Base-by-base conservation (phyloP, 2,888 invertebrate species). In the Zele albiditarsus region DNA sequence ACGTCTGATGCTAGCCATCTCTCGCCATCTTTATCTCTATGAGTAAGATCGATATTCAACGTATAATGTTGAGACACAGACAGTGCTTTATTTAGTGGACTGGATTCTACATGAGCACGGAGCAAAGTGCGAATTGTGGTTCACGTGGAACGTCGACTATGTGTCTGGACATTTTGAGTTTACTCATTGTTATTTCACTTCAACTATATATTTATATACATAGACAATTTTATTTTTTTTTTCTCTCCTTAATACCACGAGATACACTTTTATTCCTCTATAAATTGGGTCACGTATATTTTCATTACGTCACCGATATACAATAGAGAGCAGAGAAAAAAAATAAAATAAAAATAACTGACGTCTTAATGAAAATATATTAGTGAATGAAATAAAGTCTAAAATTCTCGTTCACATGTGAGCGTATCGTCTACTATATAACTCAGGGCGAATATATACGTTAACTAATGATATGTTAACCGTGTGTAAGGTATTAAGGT, bases 31-130 rank as follows among this genome's bases (percentile, higher is more conserved):
- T 31, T 12, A 20, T 63, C 63, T 23, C 10, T 8, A 23, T 31
- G 20, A 63, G 38, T 38, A 38, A 63, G 63, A 63, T 63, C 63
- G 63, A 63, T 63, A 63, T 33, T 12, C n/a, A 33, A 63, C 28
- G 63, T 28, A 27, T 27, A 63, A 10, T 31, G n/a, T 16, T 3
- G 38, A 28, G 23, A 63, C 63, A 62, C 16, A 8, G n/a, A n/a
- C 25, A 49, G 57, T 42, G 69, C 69, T 77, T 72, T 71, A 77
- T 77, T 72, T 75, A 72, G 69, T 75, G 53, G 68, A 42, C 57
- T 68, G 65, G 28, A 42, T 63, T 60, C 20, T 31, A 25, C 25
- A 16, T n/a, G 60, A 33, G 6, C 3, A 2, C 38, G 12, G 0
- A 33, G 33, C 20, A 23, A 53, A 63, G 63, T 33, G 33, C 16